These are phyloP conservation scores for Callithrix jacchus DNA, from an alignment of 2,113 vertebrate genomes.

Conservation along the genomic window DNA sequence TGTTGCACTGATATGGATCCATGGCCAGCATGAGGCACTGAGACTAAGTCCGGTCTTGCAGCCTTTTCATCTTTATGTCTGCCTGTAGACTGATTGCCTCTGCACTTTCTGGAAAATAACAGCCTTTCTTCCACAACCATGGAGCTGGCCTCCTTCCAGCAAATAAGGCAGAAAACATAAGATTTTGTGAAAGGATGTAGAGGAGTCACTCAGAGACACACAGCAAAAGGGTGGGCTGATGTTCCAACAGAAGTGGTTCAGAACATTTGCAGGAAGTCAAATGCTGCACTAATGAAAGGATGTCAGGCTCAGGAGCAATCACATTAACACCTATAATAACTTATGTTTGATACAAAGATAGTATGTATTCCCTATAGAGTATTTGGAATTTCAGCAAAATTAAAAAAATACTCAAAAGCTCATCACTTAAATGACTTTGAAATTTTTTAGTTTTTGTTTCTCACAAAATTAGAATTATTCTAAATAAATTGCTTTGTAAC, in stretches of 20 bases:
- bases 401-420: background rate
- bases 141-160: background rate
- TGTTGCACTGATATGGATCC: background rate
- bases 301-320: background rate
- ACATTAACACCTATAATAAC: background rate
- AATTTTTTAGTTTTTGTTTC: background rate
- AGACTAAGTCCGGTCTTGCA: background rate
- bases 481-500: background rate
- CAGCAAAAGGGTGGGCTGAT: background rate
- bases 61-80: slow-evolving; percentile 10
- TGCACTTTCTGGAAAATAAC: background rate
- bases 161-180: background rate
- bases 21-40: background rate
- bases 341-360: background rate
- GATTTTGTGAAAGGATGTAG: background rate
- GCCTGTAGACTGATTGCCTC: background rate
- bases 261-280: background rate
- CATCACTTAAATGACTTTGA: background rate
- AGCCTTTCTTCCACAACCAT: background rate
- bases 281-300: background rate
- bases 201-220: background rate
- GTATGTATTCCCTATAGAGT: background rate
- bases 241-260: background rate
- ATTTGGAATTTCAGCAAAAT: background rate
- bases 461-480: background rate